Evolutionary conservation across 2,113 vertebrate genomes (phyloP), one percentile per base, ranked within the genome.

Genomic region (Oryzias melastigma): DNA sequence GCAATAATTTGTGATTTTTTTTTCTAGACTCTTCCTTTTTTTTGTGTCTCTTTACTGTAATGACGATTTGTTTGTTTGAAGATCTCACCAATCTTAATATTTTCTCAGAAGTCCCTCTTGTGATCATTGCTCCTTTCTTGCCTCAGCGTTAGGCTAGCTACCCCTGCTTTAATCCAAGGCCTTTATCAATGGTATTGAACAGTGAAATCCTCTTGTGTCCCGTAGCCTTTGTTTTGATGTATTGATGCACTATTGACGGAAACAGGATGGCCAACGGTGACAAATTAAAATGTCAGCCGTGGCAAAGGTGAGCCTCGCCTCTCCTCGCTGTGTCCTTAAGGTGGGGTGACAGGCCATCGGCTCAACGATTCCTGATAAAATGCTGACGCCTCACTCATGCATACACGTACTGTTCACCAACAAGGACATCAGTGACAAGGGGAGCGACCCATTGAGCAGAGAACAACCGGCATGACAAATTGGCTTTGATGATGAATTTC

Each of bases 261-360:
- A 86, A 78, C 81, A 78, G 80, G 81, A 78, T 27, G 62, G 71
- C 71, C 75, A 75, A 35, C 71, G 16, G 82, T 88, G 87, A 90
- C 88, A 90, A 90, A 90, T 90, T 87, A 88, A 90, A 88, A 89
- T 90, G 88, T 90, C 88, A 88, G 78, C 68, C 27, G 20, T 82
- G 84, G 80, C 87, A 89, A 87, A 90, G 88, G 88, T 90, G 88
- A 87, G 81, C 81, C 73, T 53, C 47, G 65, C 64, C 70, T 73
- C 77, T 62, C 69, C 71, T 57, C 65, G 12, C 62, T 2, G 12
- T 19, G 60, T 85, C 83, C 84, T 88, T 76, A 88, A 83, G 80
- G 78, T 57, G 64, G 65, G 68, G 68, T 81, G 87, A 81, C 82
- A 73, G 81, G 84, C 77, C 79, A 76, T 85, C 51, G 75, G 73